Evolutionary conservation across 1,140 invertebrate genomes (phyloP), one percentile per base, ranked within the genome.

Genomic region (Zaprionus capensis): DNA sequence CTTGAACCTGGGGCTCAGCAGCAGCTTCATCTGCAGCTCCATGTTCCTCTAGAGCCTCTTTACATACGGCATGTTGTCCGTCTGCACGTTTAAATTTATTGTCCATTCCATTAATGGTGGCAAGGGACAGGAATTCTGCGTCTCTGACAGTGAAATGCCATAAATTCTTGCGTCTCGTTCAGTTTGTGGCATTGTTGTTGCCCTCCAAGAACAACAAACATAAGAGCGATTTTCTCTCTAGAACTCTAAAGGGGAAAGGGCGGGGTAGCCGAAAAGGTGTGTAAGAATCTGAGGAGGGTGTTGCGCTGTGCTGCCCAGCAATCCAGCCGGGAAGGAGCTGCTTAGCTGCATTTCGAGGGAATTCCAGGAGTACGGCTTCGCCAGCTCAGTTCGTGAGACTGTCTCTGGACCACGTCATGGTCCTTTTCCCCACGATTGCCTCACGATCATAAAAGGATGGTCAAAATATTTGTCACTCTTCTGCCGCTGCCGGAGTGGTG

Each of bases 71-170:
- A 84, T 85, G 84, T 78, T 87, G 84, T 87, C 85, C 81, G 81
- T 87, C 84, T 87, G 83, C 78, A 88, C 84, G 85, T 87, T 87
- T 87, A 87, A 87, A 87, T 87, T 87, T 87, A 87, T 87, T 87
- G 84, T 87, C 81, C 84, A 87, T 88, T 87, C 84, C 84, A 84
- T 87, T 87, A 87, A 90, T 87, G 84, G 84, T 87, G 84, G 84
- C 84, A 87, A 87, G 83, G 83, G 83, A 88, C 83, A 88, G 81
- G 58, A 88, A 90, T 88, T 88, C 74, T 85, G 84, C 88, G 78
- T 83, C 81, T 88, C 88, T 90, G 84, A 90, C 88, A 88, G 86
- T 90, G 85, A 88, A 90, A 88, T 88, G 85, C 84, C 86, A 90
- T 87, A 90, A 87, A 87, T 87, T 87, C 81, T 90, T 87, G 84